A percentile compares a stretch with the other conserved stretches of the same genome.
phyloP scores from a whole-genome alignment of 2,797 vertebrate genomes.

The Meda fulgida region DNA sequence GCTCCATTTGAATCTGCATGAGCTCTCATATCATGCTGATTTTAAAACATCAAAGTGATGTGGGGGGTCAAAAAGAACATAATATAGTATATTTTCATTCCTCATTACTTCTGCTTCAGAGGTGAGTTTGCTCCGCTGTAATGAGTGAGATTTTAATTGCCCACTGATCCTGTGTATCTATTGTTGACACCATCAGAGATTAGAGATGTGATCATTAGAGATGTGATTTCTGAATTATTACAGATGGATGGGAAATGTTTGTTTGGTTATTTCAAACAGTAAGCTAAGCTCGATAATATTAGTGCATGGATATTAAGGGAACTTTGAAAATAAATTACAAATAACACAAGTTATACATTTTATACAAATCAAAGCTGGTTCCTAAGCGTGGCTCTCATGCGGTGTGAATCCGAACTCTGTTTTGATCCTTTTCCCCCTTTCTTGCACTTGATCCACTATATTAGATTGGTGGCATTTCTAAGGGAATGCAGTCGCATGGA shows the following conservation, averaged over 20 bases:
- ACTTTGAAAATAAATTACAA: neutral
- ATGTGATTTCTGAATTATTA: constrained; percentile 44
- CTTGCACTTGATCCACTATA: neutral
- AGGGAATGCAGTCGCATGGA: too few relatives aligned
- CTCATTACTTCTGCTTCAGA: constrained; percentile 47
- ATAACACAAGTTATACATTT: neutral
- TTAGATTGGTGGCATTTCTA: too few relatives aligned
- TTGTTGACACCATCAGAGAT: neutral
- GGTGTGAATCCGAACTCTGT: neutral
- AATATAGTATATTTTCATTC: constrained; percentile 39
- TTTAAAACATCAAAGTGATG: too few relatives aligned
- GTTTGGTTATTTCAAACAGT: constrained; percentile 11
- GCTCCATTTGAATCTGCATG: neutral
- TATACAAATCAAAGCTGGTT: neutral
- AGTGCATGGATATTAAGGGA: neutral
- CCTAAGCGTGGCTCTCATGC: neutral
- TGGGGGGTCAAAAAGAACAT: constrained; percentile 23
- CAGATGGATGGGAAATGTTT: constrained; percentile 39
- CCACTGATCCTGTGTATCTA: constrained; percentile 19
- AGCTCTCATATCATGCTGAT: neutral
- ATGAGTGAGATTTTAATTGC: constrained; percentile 53
- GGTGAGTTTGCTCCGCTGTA: constrained; percentile 22
- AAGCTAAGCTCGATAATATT: neutral
- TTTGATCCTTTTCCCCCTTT: neutral
- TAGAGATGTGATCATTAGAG: constrained; percentile 44